Base-by-base conservation (phyloP, 64 coral and sea anemone species). In the Actinia tenebrosa region DNA sequence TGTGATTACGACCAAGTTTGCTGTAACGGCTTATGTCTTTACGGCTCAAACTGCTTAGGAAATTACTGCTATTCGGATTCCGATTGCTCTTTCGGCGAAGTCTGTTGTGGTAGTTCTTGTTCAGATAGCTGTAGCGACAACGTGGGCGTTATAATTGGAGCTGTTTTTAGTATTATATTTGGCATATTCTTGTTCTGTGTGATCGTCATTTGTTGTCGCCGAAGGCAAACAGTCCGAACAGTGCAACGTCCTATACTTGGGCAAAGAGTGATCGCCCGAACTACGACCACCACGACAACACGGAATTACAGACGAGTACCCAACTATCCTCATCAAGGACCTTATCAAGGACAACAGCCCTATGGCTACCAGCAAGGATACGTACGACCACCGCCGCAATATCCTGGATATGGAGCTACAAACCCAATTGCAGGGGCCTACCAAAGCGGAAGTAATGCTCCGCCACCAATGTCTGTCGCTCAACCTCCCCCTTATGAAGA, bases 11-110 rank as follows among this genome's bases (percentile, higher is more conserved):
- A 54, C 71, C 0, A 89, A 69, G 47, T 83, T 2, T 89, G 88
- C 72, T 89, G 88, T 68, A 89, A 84, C 43, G 25, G 56, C 16
- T 1, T 16, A 8, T 89, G 88, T 71, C 7, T 43, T 11, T 68
- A 16, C 13, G 85, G 60, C 25, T 69, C 16, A 20, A 22, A 53
- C 75, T 92, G 90, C 30, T 20, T 0, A 20, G 79, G 86, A 25
- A 10, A 0, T 0, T 22, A 5, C 62, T 92, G 90, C 47, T 23
- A 11, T n/a, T 83, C 7, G 3, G 78, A 89, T 75, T 56, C 45
- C 2, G 88, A 84, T 45, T 89, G 88, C 30, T 11, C 25, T 44
- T 4, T 45, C 9, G 16, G 15, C n/a, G 22, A 53, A 58, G 19
- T 8, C 8, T 83, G 80, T 26, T 83, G 80, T 4, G 23, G 18